Percentiles rank a stretch among this genome's conserved stretches.
Conservation (phyloP, 2,797 vertebrate genomes). For the Capromys pilorides region DNA sequence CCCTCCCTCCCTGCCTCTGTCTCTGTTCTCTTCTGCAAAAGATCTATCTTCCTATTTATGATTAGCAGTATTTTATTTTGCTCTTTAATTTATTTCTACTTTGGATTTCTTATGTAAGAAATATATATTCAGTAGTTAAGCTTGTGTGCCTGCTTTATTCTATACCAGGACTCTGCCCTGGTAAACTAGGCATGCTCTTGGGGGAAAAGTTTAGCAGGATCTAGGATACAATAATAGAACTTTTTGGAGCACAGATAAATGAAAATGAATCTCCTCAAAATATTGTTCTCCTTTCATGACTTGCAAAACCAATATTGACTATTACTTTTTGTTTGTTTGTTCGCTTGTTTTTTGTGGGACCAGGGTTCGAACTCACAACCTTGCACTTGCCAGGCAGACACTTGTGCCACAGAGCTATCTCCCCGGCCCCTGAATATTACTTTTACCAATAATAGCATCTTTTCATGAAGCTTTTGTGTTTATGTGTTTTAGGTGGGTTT, state of each 20-base stretch:
- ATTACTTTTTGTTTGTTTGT: too few species aligned
- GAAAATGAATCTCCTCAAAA: not conserved
- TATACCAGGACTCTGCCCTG: not conserved
- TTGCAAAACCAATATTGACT: not conserved
- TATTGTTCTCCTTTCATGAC: not conserved
- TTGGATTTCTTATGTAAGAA: not conserved
- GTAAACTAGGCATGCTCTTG: not conserved
- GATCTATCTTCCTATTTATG: too few species aligned
- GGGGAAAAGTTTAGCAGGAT: not conserved
- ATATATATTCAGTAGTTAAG: not conserved
- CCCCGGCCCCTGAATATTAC: too few species aligned
- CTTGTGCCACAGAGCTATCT: too few species aligned
- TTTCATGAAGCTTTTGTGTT: not conserved
- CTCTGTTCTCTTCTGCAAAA: too few species aligned
- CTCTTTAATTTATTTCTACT: not conserved
- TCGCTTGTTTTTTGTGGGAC: too few species aligned
- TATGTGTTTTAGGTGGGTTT: not conserved
- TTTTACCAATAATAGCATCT: not conserved
- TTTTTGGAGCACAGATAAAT: not conserved
- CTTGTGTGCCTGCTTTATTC: not conserved
- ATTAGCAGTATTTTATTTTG: too few species aligned
- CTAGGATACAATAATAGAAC: accelerated
- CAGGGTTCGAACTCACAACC: too few species aligned
- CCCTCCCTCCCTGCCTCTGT: too few species aligned
- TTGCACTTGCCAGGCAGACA: too few species aligned